Evolutionary conservation across 2,113 vertebrate genomes (phyloP), one percentile per base, ranked within the genome.

Genomic region (human (Homo sapiens)): DNA sequence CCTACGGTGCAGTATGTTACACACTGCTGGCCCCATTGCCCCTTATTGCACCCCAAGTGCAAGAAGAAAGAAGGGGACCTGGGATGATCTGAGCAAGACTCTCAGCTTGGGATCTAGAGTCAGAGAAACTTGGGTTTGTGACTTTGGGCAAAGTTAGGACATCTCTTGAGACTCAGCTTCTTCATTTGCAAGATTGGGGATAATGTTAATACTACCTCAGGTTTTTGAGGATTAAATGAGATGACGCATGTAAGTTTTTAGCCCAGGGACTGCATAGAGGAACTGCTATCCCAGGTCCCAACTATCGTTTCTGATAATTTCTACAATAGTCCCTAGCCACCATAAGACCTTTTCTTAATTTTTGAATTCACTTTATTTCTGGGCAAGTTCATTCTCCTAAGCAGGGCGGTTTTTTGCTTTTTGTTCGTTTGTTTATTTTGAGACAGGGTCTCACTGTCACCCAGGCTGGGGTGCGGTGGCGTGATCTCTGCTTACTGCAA

Each of bases 261-360:
- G 88, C 35, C 57, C 1, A 38, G 12, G 5, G 20, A 22, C 45
- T 72, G 8, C 50, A n/a, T 27, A 13, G 27, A 64, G 57, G 55
- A 73, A 90, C 30, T 6, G 14, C 70, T 70, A 6, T 84, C 40
- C 55, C 68, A 78, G 66, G 18, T 52, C 73, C 45, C 59, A 66
- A 73, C 52, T 85, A 25, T 80, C 50, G 50, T 73, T 92, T 90
- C 38, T 35, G 45, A 76, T 66, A 32, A 45, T 87, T 89, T 50
- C 22, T 30, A 40, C 85, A 90, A 50, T 8, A 38, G 89, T 70
- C 75, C 32, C 75, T 80, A 64, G 27, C 50, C 70, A 87, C 48
- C 5, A 0, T 40, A 68, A 88, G 48, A 87, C 30, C 20, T 57
- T 84, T 80, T n/a, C 38, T 38, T 73, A 75, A 45, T 50, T 55